Evolutionary conservation across 2,888 invertebrate genomes (phyloP).

Genomic region (Cosmorhoe ocellata): DNA sequence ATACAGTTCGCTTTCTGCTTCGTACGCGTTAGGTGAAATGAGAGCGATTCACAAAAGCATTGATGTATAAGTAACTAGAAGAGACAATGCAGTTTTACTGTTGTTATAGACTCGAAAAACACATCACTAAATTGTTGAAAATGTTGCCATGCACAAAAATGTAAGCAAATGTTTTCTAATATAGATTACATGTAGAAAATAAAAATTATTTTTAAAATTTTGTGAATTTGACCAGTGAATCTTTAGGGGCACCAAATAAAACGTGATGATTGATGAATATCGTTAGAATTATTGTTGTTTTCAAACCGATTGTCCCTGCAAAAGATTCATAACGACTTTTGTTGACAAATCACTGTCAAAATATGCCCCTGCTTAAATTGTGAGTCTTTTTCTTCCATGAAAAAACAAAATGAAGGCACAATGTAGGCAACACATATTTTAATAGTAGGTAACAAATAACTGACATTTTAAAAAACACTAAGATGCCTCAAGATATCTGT

Average conservation of each 20-base stretch:
- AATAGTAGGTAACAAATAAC: too few species aligned
- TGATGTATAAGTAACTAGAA: slow-evolving; percentile 22
- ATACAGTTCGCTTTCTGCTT: background rate
- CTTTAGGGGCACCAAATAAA: slow-evolving; percentile 11
- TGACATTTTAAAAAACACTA: too few species aligned
- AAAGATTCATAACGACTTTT: background rate
- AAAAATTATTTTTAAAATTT: slow-evolving; percentile 1
- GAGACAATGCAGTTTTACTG: slow-evolving; percentile 4
- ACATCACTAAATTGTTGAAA: slow-evolving; percentile 17
- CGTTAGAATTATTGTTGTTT: slow-evolving; percentile 15
- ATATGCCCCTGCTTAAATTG: too few species aligned
- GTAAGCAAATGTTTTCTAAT: slow-evolving; percentile 7
- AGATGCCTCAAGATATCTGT: too few species aligned
- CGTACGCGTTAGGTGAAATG: background rate
- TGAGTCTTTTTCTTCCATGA: too few species aligned
- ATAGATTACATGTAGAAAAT: background rate
- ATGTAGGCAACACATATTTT: too few species aligned
- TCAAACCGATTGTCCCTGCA: slow-evolving; percentile 2
- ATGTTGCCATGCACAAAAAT: slow-evolving; percentile 17
- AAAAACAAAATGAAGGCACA: too few species aligned
- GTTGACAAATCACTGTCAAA: too few species aligned
- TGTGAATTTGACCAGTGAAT: slow-evolving; percentile 11
- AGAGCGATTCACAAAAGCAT: slow-evolving; percentile 7
- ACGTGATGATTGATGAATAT: slow-evolving; percentile 9
- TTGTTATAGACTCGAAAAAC: slow-evolving; percentile 19